Conservation (phyloP, 92 coral and sea anemone species). For the Phymanthus crucifer region DNA sequence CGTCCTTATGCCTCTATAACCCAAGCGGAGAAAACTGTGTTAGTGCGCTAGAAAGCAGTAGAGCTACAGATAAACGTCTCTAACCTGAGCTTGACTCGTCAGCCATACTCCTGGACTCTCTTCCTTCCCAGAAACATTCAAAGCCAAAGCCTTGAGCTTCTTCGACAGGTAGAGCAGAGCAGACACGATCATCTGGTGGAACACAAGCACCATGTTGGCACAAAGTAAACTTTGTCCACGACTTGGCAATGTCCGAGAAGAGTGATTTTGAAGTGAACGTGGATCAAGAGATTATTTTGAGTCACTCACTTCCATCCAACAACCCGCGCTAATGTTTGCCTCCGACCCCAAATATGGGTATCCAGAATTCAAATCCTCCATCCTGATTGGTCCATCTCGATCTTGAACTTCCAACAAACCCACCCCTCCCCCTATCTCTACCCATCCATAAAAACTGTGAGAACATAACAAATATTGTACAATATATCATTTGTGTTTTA, state of each 20-base stretch:
- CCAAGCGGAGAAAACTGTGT: neutral
- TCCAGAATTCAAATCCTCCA: constrained; percentile 20
- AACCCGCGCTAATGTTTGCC: constrained; percentile 40
- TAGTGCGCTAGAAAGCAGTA: constrained; percentile 11
- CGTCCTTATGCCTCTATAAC: neutral
- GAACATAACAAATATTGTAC: neutral
- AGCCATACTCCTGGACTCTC: constrained; percentile 44
- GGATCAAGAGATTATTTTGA: constrained; percentile 39
- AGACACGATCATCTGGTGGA: constrained; percentile 69
- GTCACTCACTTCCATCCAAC: constrained; percentile 24
- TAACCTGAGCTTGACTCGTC: constrained; percentile 55
- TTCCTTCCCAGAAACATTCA: constrained; percentile 50
- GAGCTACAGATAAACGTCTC: constrained; percentile 18
- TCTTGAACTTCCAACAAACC: neutral
- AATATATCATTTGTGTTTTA: neutral
- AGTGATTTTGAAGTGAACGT: constrained; percentile 37
- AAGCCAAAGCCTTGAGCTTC: constrained; percentile 51
- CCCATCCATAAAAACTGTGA: neutral
- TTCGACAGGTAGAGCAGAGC: constrained; percentile 54
- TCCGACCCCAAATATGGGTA: constrained; percentile 46
- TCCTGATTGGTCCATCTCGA: constrained; percentile 39
- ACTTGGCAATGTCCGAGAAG: constrained; percentile 34
- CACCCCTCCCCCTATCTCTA: constrained; percentile 16
- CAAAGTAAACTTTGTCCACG: constrained; percentile 45
- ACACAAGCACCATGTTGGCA: constrained; percentile 69